These are phyloP conservation scores for Luperina nickerlii DNA, from an alignment of 2,888 invertebrate species.

Conservation along the genomic window DNA sequence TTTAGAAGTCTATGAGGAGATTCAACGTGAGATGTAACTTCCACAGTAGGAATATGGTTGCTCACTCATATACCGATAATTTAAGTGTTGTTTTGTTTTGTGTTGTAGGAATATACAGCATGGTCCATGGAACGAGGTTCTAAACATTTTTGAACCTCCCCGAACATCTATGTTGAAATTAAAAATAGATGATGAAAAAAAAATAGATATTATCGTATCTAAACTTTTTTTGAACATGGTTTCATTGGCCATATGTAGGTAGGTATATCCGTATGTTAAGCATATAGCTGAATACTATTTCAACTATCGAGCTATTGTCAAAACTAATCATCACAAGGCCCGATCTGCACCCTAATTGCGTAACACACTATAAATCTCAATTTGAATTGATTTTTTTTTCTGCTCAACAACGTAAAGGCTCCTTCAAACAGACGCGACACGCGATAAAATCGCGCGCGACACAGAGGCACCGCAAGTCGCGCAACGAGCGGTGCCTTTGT, in stretches of 20 bases:
- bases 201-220: too few species aligned
- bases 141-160: not conserved
- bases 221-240: not conserved
- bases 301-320: not conserved
- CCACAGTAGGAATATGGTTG: not conserved
- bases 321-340: not conserved
- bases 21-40: constrained; percentile 33
- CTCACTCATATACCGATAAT: not conserved
- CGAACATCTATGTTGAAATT: not conserved
- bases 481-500: too few species aligned
- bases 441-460: too few species aligned
- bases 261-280: not conserved
- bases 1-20: constrained; percentile 21
- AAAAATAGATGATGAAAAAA: too few species aligned
- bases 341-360: too few species aligned
- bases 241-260: not conserved
- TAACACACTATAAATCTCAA: too few species aligned
- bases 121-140: not conserved
- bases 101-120: not conserved
- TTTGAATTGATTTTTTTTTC: too few species aligned
- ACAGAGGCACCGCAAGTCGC: too few species aligned
- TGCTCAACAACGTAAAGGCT: too few species aligned
- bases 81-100: constrained; percentile 2
- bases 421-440: too few species aligned
- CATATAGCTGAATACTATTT: not conserved